Conservation (phyloP, 2,888 invertebrate genomes). For the Eupithecia pulchellata region DNA sequence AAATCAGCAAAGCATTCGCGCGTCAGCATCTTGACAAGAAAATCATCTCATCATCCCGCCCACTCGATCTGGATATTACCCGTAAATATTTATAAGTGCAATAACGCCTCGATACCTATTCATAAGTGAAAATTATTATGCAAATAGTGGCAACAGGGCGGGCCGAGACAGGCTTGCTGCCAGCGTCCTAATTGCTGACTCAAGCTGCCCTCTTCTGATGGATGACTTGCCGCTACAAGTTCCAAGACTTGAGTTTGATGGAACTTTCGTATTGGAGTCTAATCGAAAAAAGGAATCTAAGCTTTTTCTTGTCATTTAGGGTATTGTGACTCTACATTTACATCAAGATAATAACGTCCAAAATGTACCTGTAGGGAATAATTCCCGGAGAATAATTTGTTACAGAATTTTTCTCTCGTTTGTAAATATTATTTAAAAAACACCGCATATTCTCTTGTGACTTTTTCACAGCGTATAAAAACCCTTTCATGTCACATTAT, state of each 20-base stretch:
- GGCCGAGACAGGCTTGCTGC: constrained; percentile 67
- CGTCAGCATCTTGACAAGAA: constrained; percentile 73
- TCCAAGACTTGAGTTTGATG: constrained; percentile 4
- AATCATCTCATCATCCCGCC: constrained; percentile 66
- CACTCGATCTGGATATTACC: constrained; percentile 63
- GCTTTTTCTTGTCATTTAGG: neutral
- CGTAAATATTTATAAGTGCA: constrained; percentile 83
- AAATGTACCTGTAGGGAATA: neutral
- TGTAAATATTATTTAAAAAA: neutral
- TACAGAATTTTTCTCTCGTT: neutral
- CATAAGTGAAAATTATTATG: constrained; percentile 86
- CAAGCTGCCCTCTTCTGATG: constrained; percentile 41
- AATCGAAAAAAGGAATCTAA: neutral
- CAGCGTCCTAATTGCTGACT: constrained; percentile 67
- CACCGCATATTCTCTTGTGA: constrained; percentile 28
- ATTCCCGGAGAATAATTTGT: neutral
- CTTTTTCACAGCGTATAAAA: constrained; percentile 41
- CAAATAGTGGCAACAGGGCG: constrained; percentile 79
- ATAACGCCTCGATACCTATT: constrained; percentile 83
- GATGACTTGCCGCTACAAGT: constrained; percentile 24
- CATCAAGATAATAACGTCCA: neutral
- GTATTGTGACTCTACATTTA: neutral
- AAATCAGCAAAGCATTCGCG: constrained; percentile 61
- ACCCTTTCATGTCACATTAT: constrained; percentile 50
- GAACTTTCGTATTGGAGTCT: neutral